Percentiles rank a stretch among this genome's conserved stretches.
Evolutionary conservation across 2,113 vertebrate genomes (phyloP).

Genomic region (Chaetura pelagica): DNA sequence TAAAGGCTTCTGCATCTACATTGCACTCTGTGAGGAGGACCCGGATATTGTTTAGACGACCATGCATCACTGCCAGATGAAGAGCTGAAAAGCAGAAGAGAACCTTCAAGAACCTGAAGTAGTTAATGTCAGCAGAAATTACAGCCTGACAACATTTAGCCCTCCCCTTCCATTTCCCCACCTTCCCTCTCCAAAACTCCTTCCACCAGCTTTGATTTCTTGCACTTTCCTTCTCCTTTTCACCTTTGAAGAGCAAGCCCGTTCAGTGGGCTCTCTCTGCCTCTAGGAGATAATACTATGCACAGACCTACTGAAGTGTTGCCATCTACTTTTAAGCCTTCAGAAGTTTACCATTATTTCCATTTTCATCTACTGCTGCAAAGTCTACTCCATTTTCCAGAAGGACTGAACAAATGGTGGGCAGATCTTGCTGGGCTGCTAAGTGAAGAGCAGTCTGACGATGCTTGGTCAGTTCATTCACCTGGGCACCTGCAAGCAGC

Average conservation of each 20-base stretch:
- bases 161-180: neutral
- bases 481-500: conserved; percentile 96
- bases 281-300: neutral
- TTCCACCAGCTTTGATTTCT: neutral
- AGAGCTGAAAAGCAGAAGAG: conserved; percentile 80
- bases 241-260: neutral
- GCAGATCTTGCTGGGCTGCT: conserved; percentile 94
- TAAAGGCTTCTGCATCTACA: conserved; percentile 96
- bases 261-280: neutral
- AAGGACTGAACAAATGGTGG: conserved; percentile 95
- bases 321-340: neutral
- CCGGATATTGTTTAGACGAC: conserved; percentile 93
- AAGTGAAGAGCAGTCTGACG: conserved; percentile 96
- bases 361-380: conserved; percentile 94
- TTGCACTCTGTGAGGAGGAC: conserved; percentile 95
- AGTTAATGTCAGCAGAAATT: neutral
- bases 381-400: conserved; percentile 95
- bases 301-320: neutral
- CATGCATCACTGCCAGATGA: conserved; percentile 97
- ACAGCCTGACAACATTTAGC: neutral
- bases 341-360: conserved; percentile 88
- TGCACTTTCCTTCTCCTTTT: neutral
- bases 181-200: neutral
- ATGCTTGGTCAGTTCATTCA: conserved; percentile 97
- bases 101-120: neutral